Percentiles rank a stretch among this genome's conserved stretches.
Conservation (phyloP, 2,888 invertebrate genomes). For the Clepsis dumicolana region DNA sequence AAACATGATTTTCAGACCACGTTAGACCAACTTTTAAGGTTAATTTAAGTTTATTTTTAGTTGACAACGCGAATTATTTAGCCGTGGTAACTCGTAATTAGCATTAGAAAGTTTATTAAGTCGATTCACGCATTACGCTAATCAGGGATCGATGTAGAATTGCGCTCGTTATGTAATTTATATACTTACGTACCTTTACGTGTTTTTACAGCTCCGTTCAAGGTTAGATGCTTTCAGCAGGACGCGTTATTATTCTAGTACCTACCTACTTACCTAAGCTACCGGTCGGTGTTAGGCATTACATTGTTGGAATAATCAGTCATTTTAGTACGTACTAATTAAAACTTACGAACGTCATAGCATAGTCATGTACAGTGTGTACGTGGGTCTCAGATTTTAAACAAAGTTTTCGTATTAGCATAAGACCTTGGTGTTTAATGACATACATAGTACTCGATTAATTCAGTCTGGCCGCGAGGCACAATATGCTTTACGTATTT, state of each 20-base stretch:
- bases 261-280: no score
- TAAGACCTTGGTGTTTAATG: constrained; percentile 20
- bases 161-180: constrained; percentile 32
- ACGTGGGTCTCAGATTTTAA: constrained; percentile 17
- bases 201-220: constrained; percentile 30
- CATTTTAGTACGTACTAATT: not conserved
- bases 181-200: constrained; percentile 20
- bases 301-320: not conserved
- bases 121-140: constrained; percentile 55
- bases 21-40: constrained; percentile 66
- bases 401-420: constrained; percentile 30
- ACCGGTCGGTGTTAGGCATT: not conserved
- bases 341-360: not conserved
- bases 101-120: constrained; percentile 59
- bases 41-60: constrained; percentile 61
- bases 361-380: not conserved
- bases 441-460: constrained; percentile 13
- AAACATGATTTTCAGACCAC: constrained; percentile 68
- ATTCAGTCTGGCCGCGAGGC: constrained; percentile 26
- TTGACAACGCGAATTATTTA: constrained; percentile 28
- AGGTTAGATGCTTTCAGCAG: constrained; percentile 44
- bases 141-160: constrained; percentile 38
- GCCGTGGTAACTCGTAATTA: constrained; percentile 29
- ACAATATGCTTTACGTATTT: constrained; percentile 16
- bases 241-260: constrained; percentile 14